Percentiles rank a stretch among this genome's conserved stretches.
phyloP scores from a whole-genome alignment of 1,140 invertebrate species.

The Ganaspis sp. region DNA sequence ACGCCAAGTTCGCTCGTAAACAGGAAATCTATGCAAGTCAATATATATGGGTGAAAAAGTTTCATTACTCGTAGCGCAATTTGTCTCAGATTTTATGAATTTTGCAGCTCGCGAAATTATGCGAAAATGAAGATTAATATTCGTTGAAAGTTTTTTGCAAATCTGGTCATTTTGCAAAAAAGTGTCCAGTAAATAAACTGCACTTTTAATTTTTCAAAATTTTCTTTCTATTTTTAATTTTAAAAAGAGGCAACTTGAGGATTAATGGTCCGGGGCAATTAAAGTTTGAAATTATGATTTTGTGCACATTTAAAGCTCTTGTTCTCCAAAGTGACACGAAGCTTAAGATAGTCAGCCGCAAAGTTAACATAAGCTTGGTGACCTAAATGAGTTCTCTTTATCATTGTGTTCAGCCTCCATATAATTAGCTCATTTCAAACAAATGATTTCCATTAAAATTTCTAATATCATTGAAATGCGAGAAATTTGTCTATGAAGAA shows the following conservation, averaged over 20 bases:
- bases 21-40: neutral
- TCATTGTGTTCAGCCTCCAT: neutral
- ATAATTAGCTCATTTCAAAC: neutral
- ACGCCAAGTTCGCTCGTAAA: neutral
- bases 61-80: neutral
- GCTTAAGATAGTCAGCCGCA: neutral
- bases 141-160: too few species aligned
- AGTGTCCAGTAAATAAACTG: too few species aligned
- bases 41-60: neutral
- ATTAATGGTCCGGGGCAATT: constrained; percentile 5
- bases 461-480: too few species aligned
- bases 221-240: neutral
- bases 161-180: too few species aligned
- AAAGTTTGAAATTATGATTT: constrained; percentile 6
- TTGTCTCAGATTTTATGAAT: too few species aligned
- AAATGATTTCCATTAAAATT: neutral
- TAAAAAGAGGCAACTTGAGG: neutral
- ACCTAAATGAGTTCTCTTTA: neutral
- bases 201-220: neutral
- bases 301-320: neutral
- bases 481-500: too few species aligned
- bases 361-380: neutral
- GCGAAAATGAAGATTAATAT: too few species aligned
- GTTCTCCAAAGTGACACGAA: neutral
- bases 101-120: too few species aligned